Percentiles rank a stretch among this genome's conserved stretches.
Evolutionary conservation across 2,113 vertebrate genomes (phyloP).

Genomic region (Xiphophorus couchianus): DNA sequence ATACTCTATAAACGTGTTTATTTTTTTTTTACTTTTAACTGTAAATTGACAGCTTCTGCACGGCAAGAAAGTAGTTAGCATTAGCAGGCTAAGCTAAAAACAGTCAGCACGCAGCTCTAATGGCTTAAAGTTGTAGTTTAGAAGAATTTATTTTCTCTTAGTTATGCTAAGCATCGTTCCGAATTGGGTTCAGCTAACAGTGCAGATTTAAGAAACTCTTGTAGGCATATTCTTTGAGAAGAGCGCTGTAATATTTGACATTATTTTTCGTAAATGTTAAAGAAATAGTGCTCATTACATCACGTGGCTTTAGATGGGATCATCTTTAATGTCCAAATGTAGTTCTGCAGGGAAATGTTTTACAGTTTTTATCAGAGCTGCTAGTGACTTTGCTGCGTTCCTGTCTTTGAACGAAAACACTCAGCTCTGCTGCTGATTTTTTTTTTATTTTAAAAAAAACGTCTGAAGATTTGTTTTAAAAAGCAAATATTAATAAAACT

Average conservation of each 20-base stretch:
- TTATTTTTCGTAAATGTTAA: neutral
- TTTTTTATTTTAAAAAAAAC: no score
- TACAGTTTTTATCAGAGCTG: neutral
- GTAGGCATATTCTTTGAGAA: neutral
- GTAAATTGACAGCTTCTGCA: neutral
- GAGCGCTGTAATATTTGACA: neutral
- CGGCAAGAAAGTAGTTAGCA: neutral
- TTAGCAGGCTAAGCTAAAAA: constrained; percentile 57
- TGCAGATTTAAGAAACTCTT: neutral
- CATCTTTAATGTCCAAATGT: neutral
- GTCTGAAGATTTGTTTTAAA: no score
- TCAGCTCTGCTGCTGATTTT: neutral
- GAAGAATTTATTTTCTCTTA: neutral
- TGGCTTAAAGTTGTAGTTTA: no score
- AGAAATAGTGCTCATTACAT: neutral
- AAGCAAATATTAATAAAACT: no score
- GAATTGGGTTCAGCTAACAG: neutral
- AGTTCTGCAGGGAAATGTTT: neutral
- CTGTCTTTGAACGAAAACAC: no score
- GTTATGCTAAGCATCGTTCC: neutral
- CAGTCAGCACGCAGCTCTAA: constrained; percentile 1
- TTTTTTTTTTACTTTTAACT: accelerated
- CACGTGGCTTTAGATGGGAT: neutral
- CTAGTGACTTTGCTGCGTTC: neutral
- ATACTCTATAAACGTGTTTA: neutral